These are phyloP conservation scores for Chlorops oryzae DNA, from an alignment of 1,140 invertebrate genomes.

Conservation along the genomic window DNA sequence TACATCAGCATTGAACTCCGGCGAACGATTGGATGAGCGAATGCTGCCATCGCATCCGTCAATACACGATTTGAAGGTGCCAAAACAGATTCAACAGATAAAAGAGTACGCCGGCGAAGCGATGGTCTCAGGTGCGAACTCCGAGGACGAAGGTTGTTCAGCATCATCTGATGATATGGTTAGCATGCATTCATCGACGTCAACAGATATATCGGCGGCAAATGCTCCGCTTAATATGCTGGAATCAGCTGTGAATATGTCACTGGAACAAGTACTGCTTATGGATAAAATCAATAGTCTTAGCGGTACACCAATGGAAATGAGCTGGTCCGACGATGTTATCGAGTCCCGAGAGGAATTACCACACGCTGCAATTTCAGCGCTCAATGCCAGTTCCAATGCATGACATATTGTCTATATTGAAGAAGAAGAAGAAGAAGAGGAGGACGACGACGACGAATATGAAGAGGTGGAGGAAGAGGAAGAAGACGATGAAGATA, in stretches of 20 bases:
- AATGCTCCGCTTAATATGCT: conserved; percentile 22
- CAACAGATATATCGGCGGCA: conserved; percentile 9
- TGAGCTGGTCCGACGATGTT: conserved; percentile 49
- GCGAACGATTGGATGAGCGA: conserved; percentile 18
- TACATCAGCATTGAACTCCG: conserved; percentile 19
- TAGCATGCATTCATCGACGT: conserved; percentile 25
- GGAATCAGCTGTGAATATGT: conserved; percentile 29
- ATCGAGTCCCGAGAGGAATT: conserved; percentile 23
- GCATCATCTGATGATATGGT: conserved; percentile 43
- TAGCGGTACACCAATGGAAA: conserved; percentile 48
- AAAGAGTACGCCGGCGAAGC: conserved; percentile 63
- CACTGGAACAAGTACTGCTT: conserved; percentile 39
- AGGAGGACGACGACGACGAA: conserved; percentile 18
- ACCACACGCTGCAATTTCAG: no score
- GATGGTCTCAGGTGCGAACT: conserved; percentile 54
- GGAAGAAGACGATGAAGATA: conserved; percentile 16
- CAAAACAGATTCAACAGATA: conserved; percentile 50
- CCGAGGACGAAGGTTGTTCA: conserved; percentile 52
- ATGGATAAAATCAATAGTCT: conserved; percentile 32
- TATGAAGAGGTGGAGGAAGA: conserved; percentile 25
- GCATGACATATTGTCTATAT: conserved; percentile 20
- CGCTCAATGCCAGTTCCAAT: conserved; percentile 15
- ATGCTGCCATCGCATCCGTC: conserved; percentile 18
- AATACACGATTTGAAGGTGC: conserved; percentile 26
- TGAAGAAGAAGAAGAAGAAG: conserved; percentile 10